Evolutionary conservation across 2,888 invertebrate species (phyloP), one percentile per base, ranked within the genome.

Genomic region (Drosophila basisetae): DNA sequence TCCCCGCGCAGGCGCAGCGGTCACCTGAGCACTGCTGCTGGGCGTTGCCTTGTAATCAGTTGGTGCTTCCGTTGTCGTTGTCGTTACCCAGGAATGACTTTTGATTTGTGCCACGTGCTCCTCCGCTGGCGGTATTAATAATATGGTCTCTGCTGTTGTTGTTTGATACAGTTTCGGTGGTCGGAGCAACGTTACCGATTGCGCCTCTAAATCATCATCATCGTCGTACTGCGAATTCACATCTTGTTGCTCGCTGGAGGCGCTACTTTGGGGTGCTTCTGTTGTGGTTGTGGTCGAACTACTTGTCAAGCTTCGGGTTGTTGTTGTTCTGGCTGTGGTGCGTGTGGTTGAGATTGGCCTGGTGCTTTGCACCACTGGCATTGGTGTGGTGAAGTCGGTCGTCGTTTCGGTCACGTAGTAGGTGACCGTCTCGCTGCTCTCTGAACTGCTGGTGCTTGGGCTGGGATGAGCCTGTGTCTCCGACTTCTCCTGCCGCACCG

Each of bases 41-140:
- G 75, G 50, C 28, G 89, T 85, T 4, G 70, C 86, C 35, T 83
- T 69, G n/a, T 72, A 73, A 7, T 85, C 73, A 6, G 35, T 55
- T 6, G 71, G 37, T 1, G 68, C 55, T 25, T 77, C 69, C 0
- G 84, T 64, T 7, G 84, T 80, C 10, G 77, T 89, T 18, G 72
- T 80, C 9, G 77, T 89, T 18, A 70, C 71, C 92, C 92, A 92
- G 5, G 91, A 87, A 25, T 91, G 83, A 13, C 84, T 86, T 52
- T 92, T 91, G 22, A 91, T 81, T 60, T 92, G 91, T 35, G 91
- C 90, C 50, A 89, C 91, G 54, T 92, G 89, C 69, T 93, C 93
- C 61, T 93, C 93, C 0, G 92, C 78, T n/a, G 93, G 93, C 2
- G 93, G 93, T 83, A 93, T 93, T 31, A 93, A 65, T 7, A 93